These are phyloP conservation scores for Magallana ariakensis DNA, from an alignment of 1,140 invertebrate genomes.

Conservation along the genomic window DNA sequence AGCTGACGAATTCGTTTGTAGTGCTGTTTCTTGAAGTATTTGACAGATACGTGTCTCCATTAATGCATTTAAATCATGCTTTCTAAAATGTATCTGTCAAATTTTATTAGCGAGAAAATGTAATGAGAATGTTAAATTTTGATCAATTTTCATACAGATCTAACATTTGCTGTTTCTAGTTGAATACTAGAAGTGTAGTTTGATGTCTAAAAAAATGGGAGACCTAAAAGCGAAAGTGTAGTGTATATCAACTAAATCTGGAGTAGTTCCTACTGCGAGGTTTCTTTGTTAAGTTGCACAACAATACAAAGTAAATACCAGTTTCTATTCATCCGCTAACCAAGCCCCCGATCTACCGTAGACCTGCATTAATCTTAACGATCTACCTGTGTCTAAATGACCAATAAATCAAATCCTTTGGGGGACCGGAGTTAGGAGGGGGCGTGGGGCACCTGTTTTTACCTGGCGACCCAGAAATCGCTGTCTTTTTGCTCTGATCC, in stretches of 20 bases:
- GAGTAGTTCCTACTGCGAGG: neutral
- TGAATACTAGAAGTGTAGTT: no score
- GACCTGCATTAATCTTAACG: neutral
- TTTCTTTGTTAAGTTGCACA: neutral
- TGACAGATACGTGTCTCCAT: no score
- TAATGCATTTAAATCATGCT: no score
- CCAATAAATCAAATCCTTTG: neutral
- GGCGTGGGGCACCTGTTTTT: neutral
- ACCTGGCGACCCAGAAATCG: neutral
- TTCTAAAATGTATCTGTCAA: no score
- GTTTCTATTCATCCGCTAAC: constrained; percentile 19
- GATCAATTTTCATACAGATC: no score
- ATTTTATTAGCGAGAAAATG: no score
- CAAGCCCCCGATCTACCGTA: neutral
- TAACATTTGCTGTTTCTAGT: no score
- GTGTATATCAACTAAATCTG: neutral
- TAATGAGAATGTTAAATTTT: no score
- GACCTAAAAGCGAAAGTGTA: no score
- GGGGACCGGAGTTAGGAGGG: constrained; percentile 2
- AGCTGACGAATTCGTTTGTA: constrained; percentile 10
- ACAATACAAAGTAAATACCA: constrained; percentile 32
- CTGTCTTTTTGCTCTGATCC: neutral
- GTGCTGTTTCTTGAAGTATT: no score
- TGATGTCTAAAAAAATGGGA: no score
- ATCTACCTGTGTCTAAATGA: constrained; percentile 23